Percentiles rank a stretch among this genome's conserved stretches.
Evolutionary conservation across 2,113 vertebrate species (phyloP).

Genomic region (Platysteira castanea): DNA sequence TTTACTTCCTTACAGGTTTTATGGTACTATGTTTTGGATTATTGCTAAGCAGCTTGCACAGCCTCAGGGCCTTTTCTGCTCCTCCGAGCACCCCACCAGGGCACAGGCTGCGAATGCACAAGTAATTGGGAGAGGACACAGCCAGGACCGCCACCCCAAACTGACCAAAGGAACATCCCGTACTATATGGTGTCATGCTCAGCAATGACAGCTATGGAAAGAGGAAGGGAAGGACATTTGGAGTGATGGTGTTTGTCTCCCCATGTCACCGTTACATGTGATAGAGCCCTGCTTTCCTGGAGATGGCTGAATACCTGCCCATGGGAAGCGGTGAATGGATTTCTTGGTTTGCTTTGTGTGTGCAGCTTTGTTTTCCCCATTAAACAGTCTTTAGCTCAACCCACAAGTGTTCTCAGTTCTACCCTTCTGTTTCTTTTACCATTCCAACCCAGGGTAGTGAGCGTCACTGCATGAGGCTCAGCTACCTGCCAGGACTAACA

Average conservation of each 20-base stretch:
- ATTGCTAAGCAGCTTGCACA: background rate
- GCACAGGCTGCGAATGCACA: background rate
- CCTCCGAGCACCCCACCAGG: rapidly evolving
- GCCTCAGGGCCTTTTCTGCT: background rate
- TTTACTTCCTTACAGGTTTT: background rate
- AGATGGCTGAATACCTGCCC: background rate
- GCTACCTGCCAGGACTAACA: background rate
- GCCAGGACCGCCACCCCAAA: background rate
- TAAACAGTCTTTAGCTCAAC: background rate
- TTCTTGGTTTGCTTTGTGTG: background rate
- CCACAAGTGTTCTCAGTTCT: background rate
- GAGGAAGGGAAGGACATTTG: background rate
- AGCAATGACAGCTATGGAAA: background rate
- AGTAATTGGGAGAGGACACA: background rate
- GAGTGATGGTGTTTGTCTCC: background rate
- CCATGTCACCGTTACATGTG: rapidly evolving
- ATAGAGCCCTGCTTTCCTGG: background rate
- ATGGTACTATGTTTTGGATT: rapidly evolving
- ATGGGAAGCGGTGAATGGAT: background rate
- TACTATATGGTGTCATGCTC: rapidly evolving
- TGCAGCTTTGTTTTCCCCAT: background rate
- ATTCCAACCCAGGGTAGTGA: rapidly evolving
- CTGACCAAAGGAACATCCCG: background rate
- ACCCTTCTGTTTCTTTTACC: rapidly evolving
- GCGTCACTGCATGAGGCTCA: background rate